Conservation (phyloP, 2,888 invertebrate genomes). For the Andrena bucephala region DNA sequence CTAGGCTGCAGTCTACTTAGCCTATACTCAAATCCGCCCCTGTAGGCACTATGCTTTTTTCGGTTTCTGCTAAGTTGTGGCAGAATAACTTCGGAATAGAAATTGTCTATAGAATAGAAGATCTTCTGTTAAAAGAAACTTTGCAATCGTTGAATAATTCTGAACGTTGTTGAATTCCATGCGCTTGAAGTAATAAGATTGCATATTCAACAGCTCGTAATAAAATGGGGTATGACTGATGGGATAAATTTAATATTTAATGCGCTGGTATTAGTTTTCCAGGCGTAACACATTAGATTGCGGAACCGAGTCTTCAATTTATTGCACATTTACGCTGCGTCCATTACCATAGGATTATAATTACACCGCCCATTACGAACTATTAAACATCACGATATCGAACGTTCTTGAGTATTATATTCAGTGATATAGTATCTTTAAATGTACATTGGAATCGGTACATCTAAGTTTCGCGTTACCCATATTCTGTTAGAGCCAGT, state of each 20-base stretch:
- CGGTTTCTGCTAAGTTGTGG: too few relatives aligned
- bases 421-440: too few relatives aligned
- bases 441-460: background rate
- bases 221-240: background rate
- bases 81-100: background rate
- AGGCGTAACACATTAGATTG: background rate
- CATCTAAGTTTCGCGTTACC: background rate
- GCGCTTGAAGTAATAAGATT: background rate
- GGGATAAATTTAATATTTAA: slow-evolving; percentile 12
- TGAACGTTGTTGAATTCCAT: background rate
- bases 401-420: background rate
- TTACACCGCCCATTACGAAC: background rate
- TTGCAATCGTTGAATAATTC: background rate
- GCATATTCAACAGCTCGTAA: background rate
- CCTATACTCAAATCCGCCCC: too few relatives aligned
- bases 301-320: background rate
- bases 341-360: slow-evolving; percentile 17
- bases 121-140: background rate
- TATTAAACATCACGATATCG: background rate
- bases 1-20: too few relatives aligned
- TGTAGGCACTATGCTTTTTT: too few relatives aligned
- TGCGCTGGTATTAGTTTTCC: slow-evolving; percentile 4
- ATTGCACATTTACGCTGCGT: background rate
- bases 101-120: background rate
- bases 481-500: background rate